phyloP scores from a whole-genome alignment of 1,140 invertebrate species.

The Chymomyza costata region DNA sequence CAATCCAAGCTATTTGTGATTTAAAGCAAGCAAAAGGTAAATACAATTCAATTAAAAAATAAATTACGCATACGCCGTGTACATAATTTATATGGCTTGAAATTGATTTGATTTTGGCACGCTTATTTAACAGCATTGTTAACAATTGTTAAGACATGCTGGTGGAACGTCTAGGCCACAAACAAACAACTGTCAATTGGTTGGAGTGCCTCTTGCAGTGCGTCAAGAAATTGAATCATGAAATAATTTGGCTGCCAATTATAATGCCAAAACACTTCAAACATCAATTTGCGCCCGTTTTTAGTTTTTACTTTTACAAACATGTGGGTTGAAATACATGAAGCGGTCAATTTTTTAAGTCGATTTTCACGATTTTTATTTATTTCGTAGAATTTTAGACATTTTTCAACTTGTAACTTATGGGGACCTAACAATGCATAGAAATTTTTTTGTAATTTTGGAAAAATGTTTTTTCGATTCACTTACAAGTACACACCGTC shows the following conservation, averaged over 20 bases:
- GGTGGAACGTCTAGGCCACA: no score
- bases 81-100: conserved; percentile 23
- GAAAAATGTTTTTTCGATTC: no score
- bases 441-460: no score
- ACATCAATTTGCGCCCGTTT: conserved; percentile 29
- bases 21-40: conserved; percentile 12
- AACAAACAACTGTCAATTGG: conserved; percentile 28
- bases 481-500: no score
- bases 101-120: conserved; percentile 29
- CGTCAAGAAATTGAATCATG: conserved; percentile 2
- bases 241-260: conserved; percentile 37
- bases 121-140: no score
- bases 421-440: no score
- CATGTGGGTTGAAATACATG: no score
- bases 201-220: background rate
- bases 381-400: no score
- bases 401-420: no score
- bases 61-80: conserved; percentile 29
- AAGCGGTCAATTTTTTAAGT: no score
- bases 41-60: conserved; percentile 20
- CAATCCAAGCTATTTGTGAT: conserved; percentile 81
- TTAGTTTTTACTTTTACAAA: background rate
- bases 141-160: no score
- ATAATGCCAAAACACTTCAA: conserved; percentile 56
- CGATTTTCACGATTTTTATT: no score